phyloP scores from a whole-genome alignment of 2,888 invertebrate genomes.

The Ectropis crepuscularia region DNA sequence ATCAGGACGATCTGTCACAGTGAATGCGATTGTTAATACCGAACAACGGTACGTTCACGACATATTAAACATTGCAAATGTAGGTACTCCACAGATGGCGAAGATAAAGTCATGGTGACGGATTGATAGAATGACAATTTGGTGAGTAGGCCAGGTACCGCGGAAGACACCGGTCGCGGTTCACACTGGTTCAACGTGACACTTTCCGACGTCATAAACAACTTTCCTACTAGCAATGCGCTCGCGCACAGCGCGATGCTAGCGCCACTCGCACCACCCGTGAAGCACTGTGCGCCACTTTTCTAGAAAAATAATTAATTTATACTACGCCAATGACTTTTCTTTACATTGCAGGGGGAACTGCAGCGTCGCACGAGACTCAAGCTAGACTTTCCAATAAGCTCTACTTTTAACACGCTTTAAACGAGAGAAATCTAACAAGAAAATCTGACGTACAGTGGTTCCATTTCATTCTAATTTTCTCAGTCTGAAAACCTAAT shows the following conservation, averaged over 20 bases:
- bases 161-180: conserved; percentile 78
- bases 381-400: conserved; percentile 48
- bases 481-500: neutral
- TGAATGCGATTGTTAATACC: conserved; percentile 58
- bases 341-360: conserved; percentile 61
- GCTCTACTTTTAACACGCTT: conserved; percentile 47
- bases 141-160: conserved; percentile 80
- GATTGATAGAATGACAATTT: conserved; percentile 83
- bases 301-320: conserved; percentile 70
- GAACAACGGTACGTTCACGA: conserved; percentile 62
- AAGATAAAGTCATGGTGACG: conserved; percentile 78
- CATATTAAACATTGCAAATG: conserved; percentile 58
- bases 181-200: conserved; percentile 84
- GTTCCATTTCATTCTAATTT: neutral
- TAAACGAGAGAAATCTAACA: conserved; percentile 45
- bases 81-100: conserved; percentile 64
- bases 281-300: conserved; percentile 72
- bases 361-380: conserved; percentile 39
- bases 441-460: conserved; percentile 14
- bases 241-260: conserved; percentile 52
- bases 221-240: conserved; percentile 84
- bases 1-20: conserved; percentile 54
- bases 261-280: conserved; percentile 63
- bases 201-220: conserved; percentile 83
- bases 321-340: conserved; percentile 64